These are phyloP conservation scores for Tragelaphus buxtoni DNA, from an alignment of 2,113 vertebrate genomes.

Conservation along the genomic window DNA sequence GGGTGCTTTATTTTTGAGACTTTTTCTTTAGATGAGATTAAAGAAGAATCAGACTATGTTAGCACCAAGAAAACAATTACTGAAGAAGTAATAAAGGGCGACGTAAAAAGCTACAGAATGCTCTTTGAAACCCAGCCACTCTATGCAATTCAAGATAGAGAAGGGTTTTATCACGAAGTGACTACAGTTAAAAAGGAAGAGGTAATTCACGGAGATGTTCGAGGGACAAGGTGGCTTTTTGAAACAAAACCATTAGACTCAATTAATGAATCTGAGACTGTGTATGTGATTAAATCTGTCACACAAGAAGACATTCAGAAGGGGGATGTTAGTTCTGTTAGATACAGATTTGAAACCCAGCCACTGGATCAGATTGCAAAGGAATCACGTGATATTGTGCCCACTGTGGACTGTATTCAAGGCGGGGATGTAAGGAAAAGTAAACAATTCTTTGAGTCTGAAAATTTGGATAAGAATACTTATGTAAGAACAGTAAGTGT, in stretches of 20 bases:
- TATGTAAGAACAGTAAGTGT: constrained; percentile 88
- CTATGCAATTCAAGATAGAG: constrained; percentile 91
- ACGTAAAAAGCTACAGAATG: constrained; percentile 90
- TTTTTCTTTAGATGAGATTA: constrained; percentile 89
- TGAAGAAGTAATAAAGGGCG: constrained; percentile 85
- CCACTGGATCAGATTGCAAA: constrained; percentile 89
- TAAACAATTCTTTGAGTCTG: constrained; percentile 87
- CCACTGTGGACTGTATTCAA: constrained; percentile 85
- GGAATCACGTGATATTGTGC: constrained; percentile 77
- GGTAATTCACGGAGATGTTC: constrained; percentile 88
- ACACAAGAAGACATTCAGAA: constrained; percentile 91
- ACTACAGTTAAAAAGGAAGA: constrained; percentile 94
- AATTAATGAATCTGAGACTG: constrained; percentile 87
- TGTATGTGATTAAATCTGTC: constrained; percentile 92
- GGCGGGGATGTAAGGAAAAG: constrained; percentile 88
- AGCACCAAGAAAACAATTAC: constrained; percentile 75
- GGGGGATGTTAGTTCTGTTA: constrained; percentile 89
- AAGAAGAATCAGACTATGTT: constrained; percentile 79
- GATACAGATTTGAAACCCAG: constrained; percentile 93
- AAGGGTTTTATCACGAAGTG: constrained; percentile 91
- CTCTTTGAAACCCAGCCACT: constrained; percentile 93
- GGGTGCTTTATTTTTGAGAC: constrained; percentile 92
- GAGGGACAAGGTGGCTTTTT: constrained; percentile 92
- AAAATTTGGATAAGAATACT: constrained; percentile 70
- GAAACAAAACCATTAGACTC: constrained; percentile 93